Evolutionary conservation across 2,888 invertebrate genomes (phyloP), one percentile per base, ranked within the genome.

Genomic region (Ariolimax columbianus): DNA sequence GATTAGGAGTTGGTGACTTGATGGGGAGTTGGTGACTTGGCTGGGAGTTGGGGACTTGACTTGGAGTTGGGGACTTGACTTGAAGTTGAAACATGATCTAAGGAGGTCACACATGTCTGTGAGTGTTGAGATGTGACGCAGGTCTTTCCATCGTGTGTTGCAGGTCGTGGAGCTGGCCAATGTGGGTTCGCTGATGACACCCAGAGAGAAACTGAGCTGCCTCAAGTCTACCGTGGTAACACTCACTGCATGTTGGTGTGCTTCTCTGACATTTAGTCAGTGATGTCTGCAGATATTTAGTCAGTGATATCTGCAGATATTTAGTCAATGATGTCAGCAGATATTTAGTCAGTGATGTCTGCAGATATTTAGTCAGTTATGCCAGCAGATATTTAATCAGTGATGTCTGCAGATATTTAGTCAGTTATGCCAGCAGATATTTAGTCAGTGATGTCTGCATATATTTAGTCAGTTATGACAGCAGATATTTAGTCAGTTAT

Each of bases 221-320:
- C 86, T 94, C 26, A 93, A 93, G 87, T 85, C 90, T 47, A 91
- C 92, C n/a, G 88, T 93, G 80, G 93, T 93, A 90, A 88, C 91
- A 90, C 11, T n/a, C n/a, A 26, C 38, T 43, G 14, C 26, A 43
- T 40, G 43, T 14, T 73, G 33, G 33, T 26, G 23, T 26, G 40
- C 17, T 73, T 26, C 6, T 23, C 23, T n/a, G 55, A 55, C 23
- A 23, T n/a, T n/a, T 63, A 14, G 51, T 51, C 51, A 14, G 26
- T 30, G 33, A 33, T 68, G 36, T 36, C 11, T 68, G n/a, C n/a
- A n/a, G n/a, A n/a, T 55, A 55, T 14, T 11, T 55, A 23, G 66
- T 66, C 14, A 1, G 30, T 66, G 14, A 17, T 17, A 6, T 26
- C 59, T 26, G 59, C 59, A 59, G 9, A 17, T 59, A 23, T 6